Base-by-base conservation (phyloP, 2,888 invertebrate species). In the Dryomyza anilis region DNA sequence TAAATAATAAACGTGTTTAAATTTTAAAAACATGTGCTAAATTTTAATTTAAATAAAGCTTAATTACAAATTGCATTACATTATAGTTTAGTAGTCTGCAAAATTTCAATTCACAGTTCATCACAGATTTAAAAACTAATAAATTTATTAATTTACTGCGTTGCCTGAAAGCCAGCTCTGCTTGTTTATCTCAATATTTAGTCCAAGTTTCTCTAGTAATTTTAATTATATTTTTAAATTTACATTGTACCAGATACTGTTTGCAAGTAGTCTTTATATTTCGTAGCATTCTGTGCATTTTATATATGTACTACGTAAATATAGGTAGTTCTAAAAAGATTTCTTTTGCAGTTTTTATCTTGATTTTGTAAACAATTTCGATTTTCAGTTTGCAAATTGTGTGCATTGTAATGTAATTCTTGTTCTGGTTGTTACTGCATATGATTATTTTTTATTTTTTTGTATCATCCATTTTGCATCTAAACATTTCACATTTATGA, bases 401-500 rank as follows among this genome's bases (percentile, higher is more conserved):
- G 50, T 14, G 12, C 25, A 25, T n/a, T 50, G 43, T 19, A 43
- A 14, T 39, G 10, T 21, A 21, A 23, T 33, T 55, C 1, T 36
- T 25, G 4, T 57, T 56, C 2, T 43, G 5, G 12, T 43, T 57
- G 2, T 27, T 23, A 10, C n/a, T n/a, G n/a, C n/a, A n/a, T n/a
- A n/a, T n/a, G n/a, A 4, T 59, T 48, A 6, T 4, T 48, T 59
- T 10, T 33, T 16, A 16, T 48, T 2, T 48, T 48, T 25, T 53
- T 29, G 25, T 46, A 19, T 46, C 5, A 14, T 12, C 12, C 19
- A n/a, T 30, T 55, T 55, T 33, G 36, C 19, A 33, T 55, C 55
- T 55, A 55, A 33, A 55, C 21, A 55, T 36, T 33, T 55, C 55
- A 36, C 36, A 33, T 58, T 58, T 58, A 30, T 29, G 30, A 58